Evolutionary conservation across 2,797 vertebrate genomes (phyloP), one percentile per base, ranked within the genome.

Genomic region (Aulostomus chinensis): DNA sequence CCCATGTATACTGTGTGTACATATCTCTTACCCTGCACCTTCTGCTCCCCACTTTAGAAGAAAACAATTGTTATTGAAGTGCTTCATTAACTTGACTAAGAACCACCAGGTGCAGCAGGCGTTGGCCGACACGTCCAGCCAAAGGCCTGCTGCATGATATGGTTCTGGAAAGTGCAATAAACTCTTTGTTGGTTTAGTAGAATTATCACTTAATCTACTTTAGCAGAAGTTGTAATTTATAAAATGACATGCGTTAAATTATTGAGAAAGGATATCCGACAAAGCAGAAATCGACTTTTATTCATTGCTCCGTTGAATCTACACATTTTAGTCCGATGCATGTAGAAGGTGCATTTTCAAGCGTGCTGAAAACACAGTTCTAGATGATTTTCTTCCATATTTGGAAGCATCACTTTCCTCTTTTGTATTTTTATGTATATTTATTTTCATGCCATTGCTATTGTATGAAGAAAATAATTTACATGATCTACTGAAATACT

Each of bases 341-440:
- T 55, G 62, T 40, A 48, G 12, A 21, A 20, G 28, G 62, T 38
- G 16, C 9, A 48, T 64, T 24, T 61, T 73, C 57, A 68, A 68
- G 57, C 65, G 68, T 61, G 58, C 67, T 73, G 67, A 73, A 59
- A 59, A 58, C 83, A 80, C 78, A 65, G 76, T 85, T 87, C 52
- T 65, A 61, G 17, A 71, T 81, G 2, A 73, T 78, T 84, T 85
- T 91, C 87, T 91, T 91, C 86, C 89, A 91, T 80, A 86, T 89
- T 85, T 89, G 89, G 90, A 91, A 90, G 89, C 26, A 30, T 59
- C 75, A 65, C 8, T 59, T 56, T 81, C 72, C 13, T 43, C 58
- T 50, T 82, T 83, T 77, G 43, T 81, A 79, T 80, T 76, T 76
- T 53, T 68, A 74, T 83, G 75, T 86, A 78, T 90, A 86, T 91